These are phyloP conservation scores for Drosophila ananassae DNA, from an alignment of 1,140 invertebrate genomes.

Conservation along the genomic window DNA sequence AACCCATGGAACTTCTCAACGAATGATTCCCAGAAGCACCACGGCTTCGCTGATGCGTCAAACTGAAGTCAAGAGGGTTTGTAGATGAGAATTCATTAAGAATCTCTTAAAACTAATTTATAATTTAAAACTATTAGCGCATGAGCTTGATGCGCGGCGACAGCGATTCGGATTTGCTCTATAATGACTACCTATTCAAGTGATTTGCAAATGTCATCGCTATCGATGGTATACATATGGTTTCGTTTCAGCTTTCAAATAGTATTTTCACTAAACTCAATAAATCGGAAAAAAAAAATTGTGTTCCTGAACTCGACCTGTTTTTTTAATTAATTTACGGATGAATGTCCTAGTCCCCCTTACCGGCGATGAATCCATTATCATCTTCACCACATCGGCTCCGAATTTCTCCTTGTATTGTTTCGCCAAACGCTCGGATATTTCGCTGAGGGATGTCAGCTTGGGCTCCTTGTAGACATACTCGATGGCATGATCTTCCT, in stretches of 20 bases:
- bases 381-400: constrained; percentile 92
- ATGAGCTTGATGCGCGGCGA: constrained; percentile 57
- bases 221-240: neutral
- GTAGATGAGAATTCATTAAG: neutral
- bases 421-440: constrained; percentile 92
- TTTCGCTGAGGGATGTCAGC: constrained; percentile 95
- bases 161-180: constrained; percentile 52
- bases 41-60: constrained; percentile 66
- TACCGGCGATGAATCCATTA: constrained; percentile 95
- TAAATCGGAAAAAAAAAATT: constrained; percentile 5
- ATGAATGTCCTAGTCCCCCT: constrained; percentile 24
- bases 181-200: constrained; percentile 65
- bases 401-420: constrained; percentile 95
- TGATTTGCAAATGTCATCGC: constrained; percentile 16
- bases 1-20: neutral
- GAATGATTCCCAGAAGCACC: constrained; percentile 60
- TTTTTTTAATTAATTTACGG: neutral
- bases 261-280: constrained; percentile 22
- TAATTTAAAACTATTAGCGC: constrained; percentile 15
- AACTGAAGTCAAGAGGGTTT: constrained; percentile 70
- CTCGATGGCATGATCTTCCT: constrained; percentile 95
- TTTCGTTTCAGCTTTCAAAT: constrained; percentile 20
- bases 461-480: constrained; percentile 98
- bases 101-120: too few species aligned
- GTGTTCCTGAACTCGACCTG: neutral